These are phyloP conservation scores for Enteromius viviparus DNA, from an alignment of 2,797 vertebrate genomes.

Conservation along the genomic window DNA sequence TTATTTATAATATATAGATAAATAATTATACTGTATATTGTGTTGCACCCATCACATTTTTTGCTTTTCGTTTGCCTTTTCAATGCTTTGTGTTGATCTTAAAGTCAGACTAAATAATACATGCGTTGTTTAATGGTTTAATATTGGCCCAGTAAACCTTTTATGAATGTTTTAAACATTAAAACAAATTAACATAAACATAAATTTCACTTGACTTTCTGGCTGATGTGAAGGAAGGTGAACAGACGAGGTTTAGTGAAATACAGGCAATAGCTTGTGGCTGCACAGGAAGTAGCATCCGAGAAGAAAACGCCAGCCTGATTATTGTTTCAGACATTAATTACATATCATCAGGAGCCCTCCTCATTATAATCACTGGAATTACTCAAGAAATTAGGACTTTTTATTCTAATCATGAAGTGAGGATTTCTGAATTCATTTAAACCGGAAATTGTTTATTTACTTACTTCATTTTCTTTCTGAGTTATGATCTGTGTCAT, in stretches of 20 bases:
- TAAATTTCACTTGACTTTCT: slow-evolving; percentile 31
- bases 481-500: background rate
- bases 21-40: slow-evolving; percentile 16
- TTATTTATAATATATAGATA: slow-evolving; percentile 2
- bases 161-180: slow-evolving; percentile 29
- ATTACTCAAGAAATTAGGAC: slow-evolving; percentile 7
- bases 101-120: slow-evolving; percentile 36
- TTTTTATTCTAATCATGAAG: slow-evolving; percentile 27
- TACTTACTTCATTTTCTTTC: background rate
- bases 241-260: background rate
- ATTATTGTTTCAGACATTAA: slow-evolving; percentile 39
- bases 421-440: background rate
- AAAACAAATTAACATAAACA: slow-evolving; percentile 41
- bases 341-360: slow-evolving; percentile 34
- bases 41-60: slow-evolving; percentile 8
- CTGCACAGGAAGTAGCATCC: slow-evolving; percentile 1
- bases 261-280: slow-evolving; percentile 11
- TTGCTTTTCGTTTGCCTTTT: background rate
- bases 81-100: slow-evolving; percentile 13
- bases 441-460: slow-evolving; percentile 11
- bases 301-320: background rate
- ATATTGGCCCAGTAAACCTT: slow-evolving; percentile 29
- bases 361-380: slow-evolving; percentile 36
- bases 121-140: slow-evolving; percentile 29
- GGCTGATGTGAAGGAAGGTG: background rate